Evolutionary conservation across 2,797 vertebrate genomes (phyloP), one percentile per base, ranked within the genome.

Genomic region (Spinibarbus caldwelli): DNA sequence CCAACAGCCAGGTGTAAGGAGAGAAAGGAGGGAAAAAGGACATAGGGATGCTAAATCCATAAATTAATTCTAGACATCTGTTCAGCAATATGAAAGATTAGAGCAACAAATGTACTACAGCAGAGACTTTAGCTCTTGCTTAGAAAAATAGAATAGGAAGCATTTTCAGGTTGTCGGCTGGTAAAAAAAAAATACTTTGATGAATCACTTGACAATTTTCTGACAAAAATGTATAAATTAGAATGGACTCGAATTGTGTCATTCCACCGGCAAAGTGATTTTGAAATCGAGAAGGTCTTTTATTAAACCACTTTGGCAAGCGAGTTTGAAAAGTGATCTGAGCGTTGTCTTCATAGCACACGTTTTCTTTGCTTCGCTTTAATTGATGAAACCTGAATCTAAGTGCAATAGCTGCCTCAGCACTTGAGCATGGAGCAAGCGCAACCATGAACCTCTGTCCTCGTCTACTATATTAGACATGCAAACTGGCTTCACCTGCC

Each of bases 1-100:
- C 96, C 96, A 96, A 95, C 95, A 96, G 96, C 97, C 97, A 97
- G 96, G 96, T 96, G 95, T 96, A 96, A 96, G 95, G 94, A 95
- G 93, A 93, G 90, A 89, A 72, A 87, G 64, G 84, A 87, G 26
- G 72, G 45, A 31, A 85, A 86, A 82, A 81, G 79, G 95, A 87
- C 85, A 88, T 86, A 86, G 83, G 89, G 88, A 93, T 92, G 94
- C 96, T 96, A 96, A 96, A 97, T 97, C 97, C 97, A 98, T 98
- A 98, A 97, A 98, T 98, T 96, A 97, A 98, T 97, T 95, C 95
- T 95, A 96, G 97, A 98, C 98, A 99, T 98, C 98, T 99, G 98
- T 96, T 98, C 94, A 90, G 96, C 94, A 96, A 95, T 91, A 96
- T 94, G 96, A 97, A 97, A 96, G 96, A 97, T 97, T 96, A 97